A percentile compares a stretch with the other conserved stretches of the same genome.
These are phyloP conservation scores for Torymus texanus DNA, from an alignment of 2,888 invertebrate species.

Conservation along the genomic window DNA sequence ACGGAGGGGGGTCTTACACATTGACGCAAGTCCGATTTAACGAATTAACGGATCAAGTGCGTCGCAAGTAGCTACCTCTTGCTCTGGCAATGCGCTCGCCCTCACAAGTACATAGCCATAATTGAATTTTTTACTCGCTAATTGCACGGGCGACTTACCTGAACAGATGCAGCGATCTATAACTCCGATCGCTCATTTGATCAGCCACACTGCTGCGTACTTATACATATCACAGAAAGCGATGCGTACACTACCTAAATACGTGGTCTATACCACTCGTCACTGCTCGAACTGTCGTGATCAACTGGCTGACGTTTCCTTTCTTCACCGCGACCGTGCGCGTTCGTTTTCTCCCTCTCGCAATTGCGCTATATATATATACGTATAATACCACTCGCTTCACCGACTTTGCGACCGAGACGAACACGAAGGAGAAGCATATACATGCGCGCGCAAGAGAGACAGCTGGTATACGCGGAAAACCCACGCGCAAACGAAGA, in stretches of 20 bases:
- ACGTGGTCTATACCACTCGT: background rate
- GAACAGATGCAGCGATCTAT: background rate
- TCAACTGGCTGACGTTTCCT: background rate
- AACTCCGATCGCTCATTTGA: slow-evolving; percentile 25
- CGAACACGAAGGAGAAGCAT: no score
- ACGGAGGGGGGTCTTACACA: background rate
- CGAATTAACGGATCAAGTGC: slow-evolving; percentile 26
- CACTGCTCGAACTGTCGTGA: background rate
- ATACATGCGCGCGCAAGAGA: no score
- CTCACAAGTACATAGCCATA: background rate
- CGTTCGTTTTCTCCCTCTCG: no score
- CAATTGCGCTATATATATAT: no score
- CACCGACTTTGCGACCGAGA: no score
- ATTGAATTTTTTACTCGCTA: slow-evolving; percentile 7
- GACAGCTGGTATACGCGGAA: no score
- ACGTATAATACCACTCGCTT: no score
- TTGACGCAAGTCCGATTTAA: slow-evolving; percentile 22
- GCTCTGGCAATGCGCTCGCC: background rate
- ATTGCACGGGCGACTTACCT: slow-evolving; percentile 16
- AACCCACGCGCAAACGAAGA: no score
- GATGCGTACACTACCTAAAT: no score
- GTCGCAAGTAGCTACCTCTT: background rate
- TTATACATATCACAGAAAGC: no score
- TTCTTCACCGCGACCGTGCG: no score
- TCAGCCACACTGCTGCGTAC: background rate